phyloP scores from a whole-genome alignment of 1,140 invertebrate species.

The Drosophila parabipectinata region DNA sequence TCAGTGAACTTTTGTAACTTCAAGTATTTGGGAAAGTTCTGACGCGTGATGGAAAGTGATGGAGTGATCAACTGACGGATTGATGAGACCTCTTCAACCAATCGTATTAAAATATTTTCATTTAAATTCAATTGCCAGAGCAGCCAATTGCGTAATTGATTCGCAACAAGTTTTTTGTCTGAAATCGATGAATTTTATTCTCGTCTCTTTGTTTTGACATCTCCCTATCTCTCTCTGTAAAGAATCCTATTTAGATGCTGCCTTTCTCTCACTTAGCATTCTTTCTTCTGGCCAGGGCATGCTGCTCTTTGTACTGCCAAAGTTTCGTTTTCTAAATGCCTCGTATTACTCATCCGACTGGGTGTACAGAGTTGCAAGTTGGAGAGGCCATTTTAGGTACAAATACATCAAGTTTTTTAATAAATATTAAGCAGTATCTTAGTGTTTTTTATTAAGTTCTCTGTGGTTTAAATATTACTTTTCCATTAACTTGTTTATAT shows the following conservation, averaged over 20 bases:
- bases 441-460: background rate
- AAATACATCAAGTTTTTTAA: too few species aligned
- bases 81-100: constrained; percentile 34
- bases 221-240: background rate
- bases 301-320: constrained; percentile 27
- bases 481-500: background rate
- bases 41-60: constrained; percentile 21
- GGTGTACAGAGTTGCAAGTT: constrained; percentile 26
- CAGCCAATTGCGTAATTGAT: constrained; percentile 64
- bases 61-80: constrained; percentile 18
- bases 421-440: background rate
- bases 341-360: constrained; percentile 37
- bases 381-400: background rate
- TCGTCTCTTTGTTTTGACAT: background rate
- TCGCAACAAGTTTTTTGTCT: constrained; percentile 49
- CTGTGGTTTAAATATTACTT: background rate
- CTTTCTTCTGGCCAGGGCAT: constrained; percentile 23
- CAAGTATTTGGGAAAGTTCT: constrained; percentile 41
- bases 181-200: constrained; percentile 43
- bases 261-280: constrained; percentile 19
- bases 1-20: constrained; percentile 66
- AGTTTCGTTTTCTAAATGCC: constrained; percentile 47
- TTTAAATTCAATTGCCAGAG: constrained; percentile 57
- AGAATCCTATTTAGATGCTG: constrained; percentile 37
- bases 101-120: constrained; percentile 40